Conservation (phyloP, 2,797 vertebrate genomes). For the Acipenser ruthenus region DNA sequence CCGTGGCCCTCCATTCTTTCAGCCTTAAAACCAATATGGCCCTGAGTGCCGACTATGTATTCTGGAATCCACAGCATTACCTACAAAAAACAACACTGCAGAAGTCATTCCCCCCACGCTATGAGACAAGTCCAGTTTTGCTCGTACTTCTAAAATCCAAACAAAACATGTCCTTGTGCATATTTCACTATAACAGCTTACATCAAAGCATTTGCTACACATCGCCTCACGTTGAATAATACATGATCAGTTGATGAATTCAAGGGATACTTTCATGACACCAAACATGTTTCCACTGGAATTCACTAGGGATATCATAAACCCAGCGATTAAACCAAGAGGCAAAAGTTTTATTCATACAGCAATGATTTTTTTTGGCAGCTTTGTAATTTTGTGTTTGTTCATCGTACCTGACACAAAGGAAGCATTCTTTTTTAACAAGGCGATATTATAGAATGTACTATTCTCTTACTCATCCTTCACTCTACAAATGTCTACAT, state of each 20-base stretch:
- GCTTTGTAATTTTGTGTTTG: background rate
- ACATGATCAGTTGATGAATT: conserved; percentile 52
- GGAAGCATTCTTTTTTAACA: background rate
- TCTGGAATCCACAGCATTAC: too few species aligned
- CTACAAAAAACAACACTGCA: too few species aligned
- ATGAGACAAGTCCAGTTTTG: conserved; percentile 1
- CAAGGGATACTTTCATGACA: conserved; percentile 53
- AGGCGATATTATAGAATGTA: too few species aligned
- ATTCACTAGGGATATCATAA: conserved; percentile 49
- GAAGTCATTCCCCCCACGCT: too few species aligned
- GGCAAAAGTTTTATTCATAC: conserved; percentile 22
- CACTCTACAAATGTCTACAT: too few species aligned
- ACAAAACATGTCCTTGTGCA: background rate
- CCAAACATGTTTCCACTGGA: conserved; percentile 45
- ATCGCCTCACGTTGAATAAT: conserved; percentile 40
- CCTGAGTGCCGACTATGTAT: too few species aligned
- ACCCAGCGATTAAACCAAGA: conserved; percentile 28
- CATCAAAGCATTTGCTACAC: conserved; percentile 3
- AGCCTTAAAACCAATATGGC: background rate
- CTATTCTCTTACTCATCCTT: too few species aligned
- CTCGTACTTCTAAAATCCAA: background rate
- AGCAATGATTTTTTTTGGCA: too few species aligned
- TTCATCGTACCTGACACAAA: background rate
- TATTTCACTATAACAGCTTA: background rate
- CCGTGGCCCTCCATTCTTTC: background rate